Percentiles rank a stretch among this genome's conserved stretches.
These are phyloP conservation scores for Drosophila albomicans DNA, from an alignment of 1,140 invertebrate species.

Conservation along the genomic window DNA sequence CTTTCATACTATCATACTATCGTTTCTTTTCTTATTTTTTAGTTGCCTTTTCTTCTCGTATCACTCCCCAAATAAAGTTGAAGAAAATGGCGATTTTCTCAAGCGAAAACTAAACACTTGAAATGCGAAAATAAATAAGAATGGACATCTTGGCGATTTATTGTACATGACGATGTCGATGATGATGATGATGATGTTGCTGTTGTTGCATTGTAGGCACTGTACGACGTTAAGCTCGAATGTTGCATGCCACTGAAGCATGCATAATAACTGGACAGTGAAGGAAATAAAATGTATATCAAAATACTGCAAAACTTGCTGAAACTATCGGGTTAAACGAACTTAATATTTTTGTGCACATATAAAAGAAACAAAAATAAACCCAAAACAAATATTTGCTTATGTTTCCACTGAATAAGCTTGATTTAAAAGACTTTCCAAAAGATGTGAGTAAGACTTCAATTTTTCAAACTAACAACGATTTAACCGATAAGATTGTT, in stretches of 20 bases:
- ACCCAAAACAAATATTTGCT: not conserved
- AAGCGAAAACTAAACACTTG: slow-evolving; percentile 82
- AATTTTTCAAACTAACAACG: not conserved
- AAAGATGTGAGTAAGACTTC: not conserved
- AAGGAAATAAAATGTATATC: slow-evolving; percentile 22
- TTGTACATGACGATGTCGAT: slow-evolving; percentile 57
- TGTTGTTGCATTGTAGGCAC: slow-evolving; percentile 19
- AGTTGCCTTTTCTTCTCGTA: slow-evolving; percentile 18
- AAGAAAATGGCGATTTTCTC: slow-evolving; percentile 81
- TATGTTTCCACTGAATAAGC: not conserved
- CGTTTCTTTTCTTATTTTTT: slow-evolving; percentile 26
- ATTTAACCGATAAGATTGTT: not conserved
- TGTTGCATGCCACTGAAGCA: slow-evolving; percentile 71
- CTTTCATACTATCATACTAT: slow-evolving; percentile 37
- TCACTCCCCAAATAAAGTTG: slow-evolving; percentile 67
- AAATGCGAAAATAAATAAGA: slow-evolving; percentile 82
- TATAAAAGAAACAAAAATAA: slow-evolving; percentile 5
- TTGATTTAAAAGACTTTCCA: not conserved
- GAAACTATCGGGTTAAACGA: slow-evolving; percentile 14
- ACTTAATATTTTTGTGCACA: slow-evolving; percentile 16
- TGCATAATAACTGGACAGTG: slow-evolving; percentile 72
- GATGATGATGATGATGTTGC: slow-evolving; percentile 8
- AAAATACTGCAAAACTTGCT: slow-evolving; percentile 11
- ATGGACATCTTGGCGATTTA: slow-evolving; percentile 80
- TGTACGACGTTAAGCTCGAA: slow-evolving; percentile 54